Percentiles rank a stretch among this genome's conserved stretches.
Conservation (phyloP, 2,888 invertebrate genomes). For the Phytoseiulus persimilis region DNA sequence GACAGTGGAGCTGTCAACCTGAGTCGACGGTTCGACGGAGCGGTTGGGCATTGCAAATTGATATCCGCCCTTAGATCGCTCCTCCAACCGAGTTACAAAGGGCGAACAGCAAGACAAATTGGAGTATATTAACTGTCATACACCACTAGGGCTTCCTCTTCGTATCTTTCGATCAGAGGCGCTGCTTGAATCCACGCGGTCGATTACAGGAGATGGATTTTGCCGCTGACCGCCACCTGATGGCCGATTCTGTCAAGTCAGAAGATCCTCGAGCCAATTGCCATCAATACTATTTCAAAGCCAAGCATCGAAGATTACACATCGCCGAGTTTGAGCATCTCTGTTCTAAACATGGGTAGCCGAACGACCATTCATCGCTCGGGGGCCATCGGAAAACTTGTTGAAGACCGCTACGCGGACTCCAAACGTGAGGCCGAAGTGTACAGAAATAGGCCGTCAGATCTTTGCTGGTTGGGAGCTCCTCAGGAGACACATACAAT, state of each 20-base stretch:
- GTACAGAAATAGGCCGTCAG: neutral
- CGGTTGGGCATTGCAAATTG: neutral
- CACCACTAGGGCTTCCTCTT: neutral
- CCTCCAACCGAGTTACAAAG: neutral
- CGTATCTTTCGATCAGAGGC: neutral
- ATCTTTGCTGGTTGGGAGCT: neutral
- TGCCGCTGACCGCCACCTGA: neutral
- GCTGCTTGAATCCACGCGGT: neutral
- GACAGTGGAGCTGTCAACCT: neutral
- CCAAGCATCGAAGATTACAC: neutral
- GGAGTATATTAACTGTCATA: neutral
- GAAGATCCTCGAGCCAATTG: neutral
- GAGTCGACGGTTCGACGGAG: neutral
- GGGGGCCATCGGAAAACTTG: neutral
- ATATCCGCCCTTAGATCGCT: neutral
- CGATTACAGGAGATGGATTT: too few relatives aligned
- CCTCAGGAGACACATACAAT: neutral
- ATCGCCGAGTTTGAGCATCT: neutral
- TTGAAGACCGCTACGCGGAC: neutral
- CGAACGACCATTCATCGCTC: neutral
- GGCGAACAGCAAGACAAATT: neutral
- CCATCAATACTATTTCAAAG: neutral
- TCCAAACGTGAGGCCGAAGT: neutral
- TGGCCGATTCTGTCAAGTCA: neutral
- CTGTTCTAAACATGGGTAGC: neutral